phyloP scores from a whole-genome alignment of 2,113 vertebrate species.

The Ageneiosus marmoratus region DNA sequence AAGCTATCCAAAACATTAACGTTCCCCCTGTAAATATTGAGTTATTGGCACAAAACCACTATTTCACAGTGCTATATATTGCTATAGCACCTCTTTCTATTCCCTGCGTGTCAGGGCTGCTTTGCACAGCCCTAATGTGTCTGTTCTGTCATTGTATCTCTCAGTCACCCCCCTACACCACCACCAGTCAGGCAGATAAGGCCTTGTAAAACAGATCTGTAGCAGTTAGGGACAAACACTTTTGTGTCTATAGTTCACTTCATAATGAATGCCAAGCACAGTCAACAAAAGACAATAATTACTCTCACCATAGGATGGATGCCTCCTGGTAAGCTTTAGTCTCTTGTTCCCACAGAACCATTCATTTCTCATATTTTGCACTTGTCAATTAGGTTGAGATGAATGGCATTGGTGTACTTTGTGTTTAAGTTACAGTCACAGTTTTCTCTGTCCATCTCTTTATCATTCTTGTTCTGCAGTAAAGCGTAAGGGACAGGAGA shows the following conservation, averaged over 20 bases:
- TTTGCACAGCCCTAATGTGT: constrained; percentile 18
- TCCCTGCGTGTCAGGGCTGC: not conserved
- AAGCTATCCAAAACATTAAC: not conserved
- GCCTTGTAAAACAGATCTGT: constrained; percentile 31
- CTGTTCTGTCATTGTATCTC: constrained; percentile 12
- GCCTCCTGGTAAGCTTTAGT: constrained; percentile 14
- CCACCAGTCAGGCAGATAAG: constrained; percentile 4
- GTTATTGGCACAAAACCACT: not conserved
- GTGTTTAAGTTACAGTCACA: constrained; percentile 32
- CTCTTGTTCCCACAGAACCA: constrained; percentile 24
- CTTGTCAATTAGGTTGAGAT: constrained; percentile 30
- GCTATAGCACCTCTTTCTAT: not conserved
- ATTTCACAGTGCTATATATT: not conserved
- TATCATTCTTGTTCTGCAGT: not conserved
- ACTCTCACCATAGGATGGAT: constrained; percentile 29
- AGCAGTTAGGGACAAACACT: constrained; percentile 31
- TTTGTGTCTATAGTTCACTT: constrained; percentile 17
- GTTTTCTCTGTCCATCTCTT: constrained; percentile 27
- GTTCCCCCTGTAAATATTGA: not conserved
- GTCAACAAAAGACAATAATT: constrained; percentile 46
- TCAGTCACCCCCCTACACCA: not conserved
- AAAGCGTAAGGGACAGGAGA: not conserved
- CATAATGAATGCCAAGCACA: constrained; percentile 41
- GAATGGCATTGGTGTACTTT: constrained; percentile 31
- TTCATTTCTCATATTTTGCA: constrained; percentile 27